These are phyloP conservation scores for Eulemur macaco DNA, from an alignment of 2,113 vertebrate species.

Conservation along the genomic window DNA sequence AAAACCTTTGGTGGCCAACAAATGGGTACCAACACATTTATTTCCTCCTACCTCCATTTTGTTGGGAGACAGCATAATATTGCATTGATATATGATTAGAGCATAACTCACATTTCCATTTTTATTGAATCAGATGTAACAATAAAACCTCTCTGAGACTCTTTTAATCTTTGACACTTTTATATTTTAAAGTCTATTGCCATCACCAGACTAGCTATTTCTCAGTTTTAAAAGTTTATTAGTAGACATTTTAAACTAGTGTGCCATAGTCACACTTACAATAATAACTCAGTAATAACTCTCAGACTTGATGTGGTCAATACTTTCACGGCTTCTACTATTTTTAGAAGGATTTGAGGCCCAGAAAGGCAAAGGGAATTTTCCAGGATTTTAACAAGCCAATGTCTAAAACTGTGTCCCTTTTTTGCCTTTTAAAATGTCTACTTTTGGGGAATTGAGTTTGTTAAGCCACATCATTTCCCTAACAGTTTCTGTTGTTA, in stretches of 20 bases:
- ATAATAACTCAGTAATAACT: background rate
- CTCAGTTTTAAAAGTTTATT: background rate
- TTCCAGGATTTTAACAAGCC: background rate
- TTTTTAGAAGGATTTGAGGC: background rate
- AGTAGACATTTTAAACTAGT: background rate
- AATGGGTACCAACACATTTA: background rate
- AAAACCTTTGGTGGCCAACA: background rate
- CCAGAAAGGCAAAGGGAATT: background rate
- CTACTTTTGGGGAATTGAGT: background rate
- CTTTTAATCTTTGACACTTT: background rate
- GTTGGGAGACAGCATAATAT: background rate
- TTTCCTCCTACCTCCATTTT: background rate
- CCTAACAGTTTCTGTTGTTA: background rate
- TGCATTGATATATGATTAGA: background rate
- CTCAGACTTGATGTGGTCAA: background rate
- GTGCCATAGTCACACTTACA: background rate
- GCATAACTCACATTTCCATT: background rate
- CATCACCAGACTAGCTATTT: background rate
- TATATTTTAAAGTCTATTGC: background rate
- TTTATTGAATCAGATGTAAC: background rate
- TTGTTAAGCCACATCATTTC: background rate
- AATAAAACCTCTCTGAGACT: background rate
- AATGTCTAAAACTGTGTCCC: background rate
- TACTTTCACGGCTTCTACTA: background rate
- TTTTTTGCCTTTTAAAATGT: background rate